Conservation (phyloP, 2,888 invertebrate species). For the Sepiola atlantica region DNA sequence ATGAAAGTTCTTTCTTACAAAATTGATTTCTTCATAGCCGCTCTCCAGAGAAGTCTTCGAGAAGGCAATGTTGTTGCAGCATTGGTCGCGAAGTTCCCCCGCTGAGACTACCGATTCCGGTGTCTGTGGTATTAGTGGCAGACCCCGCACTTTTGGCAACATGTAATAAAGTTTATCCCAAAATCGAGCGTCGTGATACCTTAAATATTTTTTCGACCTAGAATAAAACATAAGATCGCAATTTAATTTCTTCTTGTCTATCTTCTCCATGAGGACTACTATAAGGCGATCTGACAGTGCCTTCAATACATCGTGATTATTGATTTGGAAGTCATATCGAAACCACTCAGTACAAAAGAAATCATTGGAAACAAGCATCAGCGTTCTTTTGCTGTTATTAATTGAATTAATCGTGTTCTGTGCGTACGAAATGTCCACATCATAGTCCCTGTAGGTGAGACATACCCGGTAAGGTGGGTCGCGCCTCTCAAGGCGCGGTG, state of each 20-base stretch:
- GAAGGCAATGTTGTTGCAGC: conserved; percentile 45
- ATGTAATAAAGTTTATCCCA: conserved; percentile 94
- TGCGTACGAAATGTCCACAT: conserved; percentile 78
- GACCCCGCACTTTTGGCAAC: conserved; percentile 77
- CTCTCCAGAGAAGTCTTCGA: conserved; percentile 46
- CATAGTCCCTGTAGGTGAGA: conserved; percentile 65
- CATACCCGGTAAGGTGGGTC: conserved; percentile 81
- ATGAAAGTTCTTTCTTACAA: conserved; percentile 39
- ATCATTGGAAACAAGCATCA: conserved; percentile 90
- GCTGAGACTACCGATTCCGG: conserved; percentile 41
- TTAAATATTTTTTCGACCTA: conserved; percentile 87
- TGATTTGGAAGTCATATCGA: conserved; percentile 90
- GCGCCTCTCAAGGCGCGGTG: conserved; percentile 88
- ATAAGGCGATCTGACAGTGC: conserved; percentile 86
- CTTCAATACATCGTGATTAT: conserved; percentile 85
- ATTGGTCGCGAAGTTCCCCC: conserved; percentile 43
- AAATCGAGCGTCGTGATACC: conserved; percentile 92
- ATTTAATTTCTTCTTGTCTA: conserved; percentile 87
- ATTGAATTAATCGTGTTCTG: conserved; percentile 92
- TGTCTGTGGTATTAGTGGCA: conserved; percentile 44
- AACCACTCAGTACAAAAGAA: conserved; percentile 94
- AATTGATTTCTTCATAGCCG: conserved; percentile 44
- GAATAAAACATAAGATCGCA: conserved; percentile 90
- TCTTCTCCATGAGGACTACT: conserved; percentile 87
- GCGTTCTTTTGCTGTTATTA: conserved; percentile 87